phyloP scores from a whole-genome alignment of 1,140 invertebrate species.

The Pogonus chalceus region DNA sequence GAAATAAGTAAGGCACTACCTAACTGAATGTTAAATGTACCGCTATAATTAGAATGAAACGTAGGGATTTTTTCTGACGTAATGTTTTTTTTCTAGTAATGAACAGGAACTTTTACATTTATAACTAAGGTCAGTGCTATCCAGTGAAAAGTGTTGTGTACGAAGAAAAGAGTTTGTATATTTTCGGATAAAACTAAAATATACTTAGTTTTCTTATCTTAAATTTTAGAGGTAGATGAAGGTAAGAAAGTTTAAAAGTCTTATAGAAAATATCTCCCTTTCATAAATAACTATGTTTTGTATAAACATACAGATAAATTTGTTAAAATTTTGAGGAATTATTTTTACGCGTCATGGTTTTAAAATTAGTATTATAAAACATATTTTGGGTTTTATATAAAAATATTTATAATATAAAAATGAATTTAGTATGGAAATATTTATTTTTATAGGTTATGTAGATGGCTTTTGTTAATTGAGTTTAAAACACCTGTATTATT shows the following conservation, averaged over 20 bases:
- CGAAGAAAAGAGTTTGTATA: slow-evolving; percentile 6
- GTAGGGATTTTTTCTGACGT: no score
- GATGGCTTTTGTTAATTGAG: neutral
- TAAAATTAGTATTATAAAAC: neutral
- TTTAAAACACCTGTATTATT: neutral
- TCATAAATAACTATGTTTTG: neutral
- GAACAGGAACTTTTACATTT: neutral
- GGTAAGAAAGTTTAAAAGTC: neutral
- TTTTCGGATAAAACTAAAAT: neutral
- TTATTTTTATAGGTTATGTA: neutral
- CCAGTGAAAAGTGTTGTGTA: slow-evolving; percentile 6
- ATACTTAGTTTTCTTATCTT: neutral
- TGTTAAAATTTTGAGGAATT: neutral
- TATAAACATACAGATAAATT: neutral
- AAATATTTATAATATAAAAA: neutral
- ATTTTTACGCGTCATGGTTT: slow-evolving; percentile 3
- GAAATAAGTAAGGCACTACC: no score
- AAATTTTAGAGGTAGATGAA: slow-evolving; percentile 3
- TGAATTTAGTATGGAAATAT: neutral
- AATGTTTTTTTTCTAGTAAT: no score
- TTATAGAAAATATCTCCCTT: neutral
- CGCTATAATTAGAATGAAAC: no score
- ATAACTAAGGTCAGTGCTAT: neutral
- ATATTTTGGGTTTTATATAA: neutral
- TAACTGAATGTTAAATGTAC: no score